Evolutionary conservation across 2,888 invertebrate genomes (phyloP).

Genomic region (Deroplatys truncata): DNA sequence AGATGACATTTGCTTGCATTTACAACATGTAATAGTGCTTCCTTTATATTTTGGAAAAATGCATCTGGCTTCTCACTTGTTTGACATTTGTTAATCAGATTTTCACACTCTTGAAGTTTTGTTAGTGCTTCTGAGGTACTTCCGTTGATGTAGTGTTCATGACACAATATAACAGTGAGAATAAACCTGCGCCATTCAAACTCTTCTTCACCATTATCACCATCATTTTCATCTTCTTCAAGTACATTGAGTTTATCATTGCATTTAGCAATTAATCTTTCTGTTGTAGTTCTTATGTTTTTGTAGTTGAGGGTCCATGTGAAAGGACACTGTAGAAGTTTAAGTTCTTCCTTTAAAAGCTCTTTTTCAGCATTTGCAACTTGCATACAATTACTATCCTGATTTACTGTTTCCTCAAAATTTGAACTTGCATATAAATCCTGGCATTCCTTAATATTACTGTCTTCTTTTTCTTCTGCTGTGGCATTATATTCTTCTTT

Average conservation of each 20-base stretch:
- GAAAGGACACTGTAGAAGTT: slow-evolving; percentile 16
- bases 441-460: too few relatives aligned
- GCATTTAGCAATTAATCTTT: not conserved
- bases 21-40: slow-evolving; percentile 5
- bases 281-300: not conserved
- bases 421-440: too few relatives aligned
- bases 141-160: slow-evolving; percentile 1
- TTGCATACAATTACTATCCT: too few relatives aligned
- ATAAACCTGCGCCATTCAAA: slow-evolving; percentile 11
- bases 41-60: not conserved
- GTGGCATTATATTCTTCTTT: too few relatives aligned
- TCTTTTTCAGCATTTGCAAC: not conserved
- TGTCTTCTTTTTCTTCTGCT: too few relatives aligned
- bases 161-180: not conserved
- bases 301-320: not conserved
- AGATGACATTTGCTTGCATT: not conserved
- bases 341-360: not conserved
- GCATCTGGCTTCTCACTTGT: not conserved
- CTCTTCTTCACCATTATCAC: not conserved
- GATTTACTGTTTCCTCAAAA: too few relatives aligned
- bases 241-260: not conserved
- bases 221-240: not conserved
- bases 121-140: not conserved
- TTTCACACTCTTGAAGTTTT: not conserved
- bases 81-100: not conserved